phyloP scores from a whole-genome alignment of 1,140 invertebrate genomes.

The Phymastichus coffea region DNA sequence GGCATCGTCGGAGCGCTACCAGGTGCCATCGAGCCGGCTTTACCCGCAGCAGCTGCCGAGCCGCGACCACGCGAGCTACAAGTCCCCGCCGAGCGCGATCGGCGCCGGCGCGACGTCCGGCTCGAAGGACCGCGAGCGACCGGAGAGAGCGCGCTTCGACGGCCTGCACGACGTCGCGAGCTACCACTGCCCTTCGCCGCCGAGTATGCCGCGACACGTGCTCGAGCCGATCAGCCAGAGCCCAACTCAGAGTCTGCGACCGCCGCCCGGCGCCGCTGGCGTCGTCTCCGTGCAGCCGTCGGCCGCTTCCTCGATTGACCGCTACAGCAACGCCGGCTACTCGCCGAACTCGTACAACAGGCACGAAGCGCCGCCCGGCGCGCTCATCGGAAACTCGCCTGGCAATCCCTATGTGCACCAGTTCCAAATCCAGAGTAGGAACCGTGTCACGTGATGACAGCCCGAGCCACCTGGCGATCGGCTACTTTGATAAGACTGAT shows the following conservation, averaged over 20 bases:
- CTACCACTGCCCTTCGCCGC: constrained; percentile 26
- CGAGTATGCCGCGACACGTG: constrained; percentile 49
- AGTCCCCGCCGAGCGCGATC: constrained; percentile 10
- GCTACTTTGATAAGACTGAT: too few species aligned
- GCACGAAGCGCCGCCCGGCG: constrained; percentile 27
- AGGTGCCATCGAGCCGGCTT: neutral
- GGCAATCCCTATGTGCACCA: constrained; percentile 48
- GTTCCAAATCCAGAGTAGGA: constrained; percentile 50
- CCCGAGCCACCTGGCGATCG: too few species aligned
- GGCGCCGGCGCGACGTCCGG: neutral
- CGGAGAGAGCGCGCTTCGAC: constrained; percentile 49
- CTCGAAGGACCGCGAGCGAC: constrained; percentile 48
- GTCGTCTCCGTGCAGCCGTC: constrained; percentile 36
- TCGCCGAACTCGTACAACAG: constrained; percentile 36
- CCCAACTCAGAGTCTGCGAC: constrained; percentile 48
- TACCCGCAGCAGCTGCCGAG: neutral
- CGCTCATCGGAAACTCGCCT: neutral
- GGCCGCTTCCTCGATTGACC: constrained; percentile 41
- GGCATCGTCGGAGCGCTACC: neutral
- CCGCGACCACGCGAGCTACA: constrained; percentile 5
- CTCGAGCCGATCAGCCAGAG: constrained; percentile 52
- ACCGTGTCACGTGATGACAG: too few species aligned
- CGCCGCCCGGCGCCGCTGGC: constrained; percentile 35
- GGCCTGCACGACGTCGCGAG: constrained; percentile 41
- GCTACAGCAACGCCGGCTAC: constrained; percentile 42